Conservation (phyloP, 2,113 vertebrate genomes). For the Procavia capensis region DNA sequence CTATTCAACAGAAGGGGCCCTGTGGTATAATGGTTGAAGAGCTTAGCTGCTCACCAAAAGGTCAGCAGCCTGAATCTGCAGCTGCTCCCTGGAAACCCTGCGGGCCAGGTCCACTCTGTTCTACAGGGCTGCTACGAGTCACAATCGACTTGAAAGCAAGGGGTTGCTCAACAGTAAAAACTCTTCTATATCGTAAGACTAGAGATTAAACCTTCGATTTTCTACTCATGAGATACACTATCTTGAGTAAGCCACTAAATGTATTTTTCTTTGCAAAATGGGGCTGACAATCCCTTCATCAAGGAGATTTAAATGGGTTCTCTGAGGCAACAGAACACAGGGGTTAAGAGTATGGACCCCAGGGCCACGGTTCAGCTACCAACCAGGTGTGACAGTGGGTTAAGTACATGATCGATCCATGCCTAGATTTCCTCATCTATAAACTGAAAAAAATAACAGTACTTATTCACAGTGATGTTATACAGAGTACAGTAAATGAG, state of each 20-base stretch:
- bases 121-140: too few relatives aligned
- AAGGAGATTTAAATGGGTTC: neutral
- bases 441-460: neutral
- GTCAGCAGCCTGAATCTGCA: too few relatives aligned
- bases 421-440: neutral
- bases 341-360: neutral
- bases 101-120: too few relatives aligned
- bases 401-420: neutral
- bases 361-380: neutral
- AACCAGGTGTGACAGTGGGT: neutral
- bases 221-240: neutral
- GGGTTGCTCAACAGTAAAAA: neutral
- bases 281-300: neutral
- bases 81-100: too few relatives aligned
- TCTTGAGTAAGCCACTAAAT: neutral
- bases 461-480: neutral
- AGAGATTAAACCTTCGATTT: neutral
- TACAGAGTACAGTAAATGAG: neutral
- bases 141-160: too few relatives aligned
- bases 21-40: too few relatives aligned
- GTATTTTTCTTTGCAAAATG: neutral
- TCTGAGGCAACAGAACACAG: neutral
- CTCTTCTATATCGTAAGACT: neutral
- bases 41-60: too few relatives aligned
- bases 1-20: neutral